A percentile compares a stretch with the other conserved stretches of the same genome.
Evolutionary conservation across 2,797 vertebrate genomes (phyloP).

Genomic region (Rachycentron canadum): DNA sequence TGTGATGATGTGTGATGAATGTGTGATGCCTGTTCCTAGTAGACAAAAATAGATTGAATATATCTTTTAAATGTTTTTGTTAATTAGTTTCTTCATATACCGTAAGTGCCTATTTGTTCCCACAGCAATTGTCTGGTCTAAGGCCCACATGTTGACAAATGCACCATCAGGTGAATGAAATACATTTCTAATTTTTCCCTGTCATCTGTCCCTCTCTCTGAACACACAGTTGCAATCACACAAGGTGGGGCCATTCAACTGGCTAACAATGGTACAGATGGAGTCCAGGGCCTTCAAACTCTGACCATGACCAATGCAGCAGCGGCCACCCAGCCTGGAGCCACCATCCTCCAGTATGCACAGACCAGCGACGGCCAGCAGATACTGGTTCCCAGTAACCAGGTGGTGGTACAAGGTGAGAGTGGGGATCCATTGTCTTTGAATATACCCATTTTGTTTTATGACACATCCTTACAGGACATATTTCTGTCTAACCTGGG

Average conservation of each 20-base stretch:
- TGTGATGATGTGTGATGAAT: too few species aligned
- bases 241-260: slow-evolving; percentile 98
- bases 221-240: slow-evolving; percentile 93
- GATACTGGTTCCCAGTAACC: slow-evolving; percentile 98
- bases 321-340: slow-evolving; percentile 90
- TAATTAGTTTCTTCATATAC: too few species aligned
- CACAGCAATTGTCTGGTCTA: too few species aligned
- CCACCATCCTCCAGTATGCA: slow-evolving; percentile 98
- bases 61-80: neutral
- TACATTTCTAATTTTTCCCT: neutral
- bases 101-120: too few species aligned
- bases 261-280: slow-evolving; percentile 97
- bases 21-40: neutral
- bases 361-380: slow-evolving; percentile 99
- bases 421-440: neutral
- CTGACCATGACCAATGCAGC: slow-evolving; percentile 95
- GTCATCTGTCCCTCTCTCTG: neutral
- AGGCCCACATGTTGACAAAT: too few species aligned
- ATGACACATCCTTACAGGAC: neutral
- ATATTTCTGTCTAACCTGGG: neutral
- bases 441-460: neutral
- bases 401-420: slow-evolving; percentile 98
- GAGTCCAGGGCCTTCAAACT: slow-evolving; percentile 95
- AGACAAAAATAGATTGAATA: neutral
- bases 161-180: too few species aligned